A percentile compares a stretch with the other conserved stretches of the same genome.
phyloP scores from a whole-genome alignment of 2,113 vertebrate species.

The Capra hircus region DNA sequence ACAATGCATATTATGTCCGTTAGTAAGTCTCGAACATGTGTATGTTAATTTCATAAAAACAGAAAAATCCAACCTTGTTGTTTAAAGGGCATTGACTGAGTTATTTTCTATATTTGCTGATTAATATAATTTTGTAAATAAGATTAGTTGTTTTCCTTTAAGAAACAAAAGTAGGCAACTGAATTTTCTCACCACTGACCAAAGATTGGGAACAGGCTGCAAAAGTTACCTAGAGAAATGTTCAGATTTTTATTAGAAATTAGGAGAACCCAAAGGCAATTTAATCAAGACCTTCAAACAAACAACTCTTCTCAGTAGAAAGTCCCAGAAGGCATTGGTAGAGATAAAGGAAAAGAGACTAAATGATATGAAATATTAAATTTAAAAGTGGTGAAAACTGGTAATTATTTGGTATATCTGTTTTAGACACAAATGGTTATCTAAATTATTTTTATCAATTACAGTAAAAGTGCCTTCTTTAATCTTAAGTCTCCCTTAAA shows the following conservation, averaged over 20 bases:
- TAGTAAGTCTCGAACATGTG: not conserved
- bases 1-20: not conserved
- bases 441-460: conserved; percentile 12
- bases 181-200: not conserved
- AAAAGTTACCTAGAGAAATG: not conserved
- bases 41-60: not conserved
- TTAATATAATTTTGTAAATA: not conserved
- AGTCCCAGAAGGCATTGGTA: not conserved
- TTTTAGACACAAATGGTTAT: conserved; percentile 11
- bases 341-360: not conserved
- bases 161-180: not conserved
- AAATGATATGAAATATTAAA: not conserved
- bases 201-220: not conserved
- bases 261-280: not conserved
- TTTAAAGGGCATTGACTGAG: not conserved
- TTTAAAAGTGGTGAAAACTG: not conserved
- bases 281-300: conserved; percentile 3
- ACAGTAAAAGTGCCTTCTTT: not conserved
- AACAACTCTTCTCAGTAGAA: not conserved
- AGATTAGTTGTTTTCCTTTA: not conserved
- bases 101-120: not conserved
- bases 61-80: not conserved
- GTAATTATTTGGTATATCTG: conserved; percentile 33
- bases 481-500: conserved; percentile 22
- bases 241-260: not conserved